Conservation (phyloP, 2,113 vertebrate genomes). For the Hylia prasina region DNA sequence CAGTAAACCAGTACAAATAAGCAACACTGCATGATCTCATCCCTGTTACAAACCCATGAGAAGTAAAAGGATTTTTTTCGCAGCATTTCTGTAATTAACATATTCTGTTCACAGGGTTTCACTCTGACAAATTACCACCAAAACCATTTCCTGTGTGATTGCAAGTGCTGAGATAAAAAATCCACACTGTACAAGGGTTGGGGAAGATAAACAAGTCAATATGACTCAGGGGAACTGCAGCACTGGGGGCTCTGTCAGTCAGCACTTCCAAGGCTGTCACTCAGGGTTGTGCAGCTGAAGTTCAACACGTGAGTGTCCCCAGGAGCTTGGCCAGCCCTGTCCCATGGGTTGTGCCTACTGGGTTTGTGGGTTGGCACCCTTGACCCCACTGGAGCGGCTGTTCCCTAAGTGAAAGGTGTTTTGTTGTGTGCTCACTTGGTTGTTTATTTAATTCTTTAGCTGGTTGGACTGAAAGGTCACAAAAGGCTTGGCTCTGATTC, state of each 20-base stretch:
- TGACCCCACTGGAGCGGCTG: neutral
- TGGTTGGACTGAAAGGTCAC: neutral
- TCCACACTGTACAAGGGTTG: neutral
- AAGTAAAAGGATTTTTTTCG: neutral
- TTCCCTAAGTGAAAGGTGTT: neutral
- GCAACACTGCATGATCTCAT: neutral
- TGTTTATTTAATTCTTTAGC: neutral
- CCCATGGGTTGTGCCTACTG: neutral
- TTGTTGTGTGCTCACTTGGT: neutral
- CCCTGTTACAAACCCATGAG: neutral
- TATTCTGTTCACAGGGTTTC: neutral
- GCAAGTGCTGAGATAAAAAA: slow-evolving; percentile 33
- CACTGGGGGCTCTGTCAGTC: neutral
- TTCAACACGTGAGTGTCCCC: neutral
- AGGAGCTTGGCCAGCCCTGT: neutral
- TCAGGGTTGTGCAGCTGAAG: neutral
- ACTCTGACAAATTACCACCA: neutral
- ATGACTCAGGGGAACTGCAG: slow-evolving; percentile 36
- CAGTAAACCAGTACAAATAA: neutral
- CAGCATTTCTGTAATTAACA: neutral
- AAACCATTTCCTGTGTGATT: neutral
- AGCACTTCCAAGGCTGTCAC: neutral
- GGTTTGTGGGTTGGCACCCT: neutral
- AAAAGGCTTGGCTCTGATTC: neutral
- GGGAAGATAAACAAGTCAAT: slow-evolving; percentile 37